Conservation (phyloP, 1,140 invertebrate genomes). For the Procambarus virginalis region DNA sequence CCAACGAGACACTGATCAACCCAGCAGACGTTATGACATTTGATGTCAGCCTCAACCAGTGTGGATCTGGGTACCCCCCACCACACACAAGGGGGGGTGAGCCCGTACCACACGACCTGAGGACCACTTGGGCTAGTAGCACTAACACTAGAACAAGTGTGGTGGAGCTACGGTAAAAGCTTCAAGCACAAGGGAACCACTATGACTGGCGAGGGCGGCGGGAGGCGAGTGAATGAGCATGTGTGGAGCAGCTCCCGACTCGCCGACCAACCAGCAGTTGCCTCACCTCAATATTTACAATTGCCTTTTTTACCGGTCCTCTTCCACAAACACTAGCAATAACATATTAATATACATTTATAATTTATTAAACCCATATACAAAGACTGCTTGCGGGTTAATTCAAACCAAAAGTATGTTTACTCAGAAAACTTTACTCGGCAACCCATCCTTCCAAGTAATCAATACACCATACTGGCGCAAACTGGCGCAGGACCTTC, state of each 20-base stretch:
- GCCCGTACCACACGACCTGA: constrained; percentile 56
- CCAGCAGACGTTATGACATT: background rate
- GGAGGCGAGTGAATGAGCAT: constrained; percentile 33
- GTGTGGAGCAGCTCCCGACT: background rate
- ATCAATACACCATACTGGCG: background rate
- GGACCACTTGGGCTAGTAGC: constrained; percentile 42
- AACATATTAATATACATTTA: too few relatives aligned
- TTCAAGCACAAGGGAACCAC: background rate
- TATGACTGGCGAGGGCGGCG: background rate
- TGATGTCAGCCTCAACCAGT: constrained; percentile 41
- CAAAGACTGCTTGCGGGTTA: too few relatives aligned
- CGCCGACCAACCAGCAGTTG: background rate
- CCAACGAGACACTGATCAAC: background rate
- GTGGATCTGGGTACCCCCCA: constrained; percentile 62
- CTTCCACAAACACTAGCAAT: too few relatives aligned
- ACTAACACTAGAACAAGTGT: background rate
- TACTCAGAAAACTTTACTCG: background rate
- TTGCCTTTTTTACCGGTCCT: too few relatives aligned
- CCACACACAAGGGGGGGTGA: constrained; percentile 45
- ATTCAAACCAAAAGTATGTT: background rate
- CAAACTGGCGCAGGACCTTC: background rate
- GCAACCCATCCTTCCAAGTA: background rate
- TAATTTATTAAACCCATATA: too few relatives aligned
- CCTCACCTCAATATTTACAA: background rate
- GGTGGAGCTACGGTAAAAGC: background rate